Percentiles rank a stretch among this genome's conserved stretches.
phyloP scores from a whole-genome alignment of 2,797 vertebrate species.

The Brachymystax lenok region DNA sequence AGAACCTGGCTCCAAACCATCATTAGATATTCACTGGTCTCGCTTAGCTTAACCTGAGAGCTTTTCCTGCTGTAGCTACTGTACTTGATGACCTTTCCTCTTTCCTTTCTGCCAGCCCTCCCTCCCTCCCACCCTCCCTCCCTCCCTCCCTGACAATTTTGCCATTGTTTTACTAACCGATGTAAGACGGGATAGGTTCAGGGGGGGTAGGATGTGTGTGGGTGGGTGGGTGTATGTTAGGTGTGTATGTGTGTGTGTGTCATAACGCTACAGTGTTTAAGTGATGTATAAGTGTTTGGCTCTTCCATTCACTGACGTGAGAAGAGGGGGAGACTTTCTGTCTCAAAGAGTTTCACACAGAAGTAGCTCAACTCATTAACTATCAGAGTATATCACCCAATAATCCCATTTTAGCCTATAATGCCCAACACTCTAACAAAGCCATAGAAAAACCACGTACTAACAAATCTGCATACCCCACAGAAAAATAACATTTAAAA shows the following conservation, averaged over 20 bases:
- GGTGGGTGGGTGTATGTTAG: background rate
- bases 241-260: background rate
- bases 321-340: background rate
- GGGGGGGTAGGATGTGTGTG: background rate
- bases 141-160: background rate
- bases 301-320: too few species aligned
- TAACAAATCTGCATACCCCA: conserved; percentile 1
- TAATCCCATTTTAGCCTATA: background rate
- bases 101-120: background rate
- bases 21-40: conserved; percentile 16
- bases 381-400: background rate
- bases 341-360: background rate
- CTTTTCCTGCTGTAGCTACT: background rate
- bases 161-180: background rate
- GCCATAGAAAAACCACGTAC: background rate
- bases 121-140: background rate
- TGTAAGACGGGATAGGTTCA: background rate
- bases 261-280: background rate
- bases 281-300: too few species aligned
- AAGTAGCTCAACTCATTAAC: background rate
- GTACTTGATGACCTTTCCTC: background rate
- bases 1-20: conserved; percentile 29
- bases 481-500: conserved; percentile 6
- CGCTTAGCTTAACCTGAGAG: background rate
- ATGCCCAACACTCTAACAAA: background rate